phyloP scores from a whole-genome alignment of 1,140 invertebrate genomes.

The Lasioglossum albipes region DNA sequence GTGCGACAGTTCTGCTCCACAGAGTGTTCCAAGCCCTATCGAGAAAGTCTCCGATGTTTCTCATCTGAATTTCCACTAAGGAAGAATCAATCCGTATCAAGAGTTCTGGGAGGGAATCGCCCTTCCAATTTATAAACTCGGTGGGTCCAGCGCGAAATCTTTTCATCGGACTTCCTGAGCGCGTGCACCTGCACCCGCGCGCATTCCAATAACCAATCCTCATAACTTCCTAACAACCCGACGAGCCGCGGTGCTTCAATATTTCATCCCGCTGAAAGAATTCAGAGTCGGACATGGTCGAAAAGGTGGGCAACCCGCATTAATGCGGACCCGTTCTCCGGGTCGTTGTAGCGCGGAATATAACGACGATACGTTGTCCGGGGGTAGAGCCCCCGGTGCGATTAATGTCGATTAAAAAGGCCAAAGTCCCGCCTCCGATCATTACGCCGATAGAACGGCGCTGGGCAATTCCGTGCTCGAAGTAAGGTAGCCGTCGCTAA shows the following conservation, averaged over 20 bases:
- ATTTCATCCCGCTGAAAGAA: constrained; percentile 37
- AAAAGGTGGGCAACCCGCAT: constrained; percentile 44
- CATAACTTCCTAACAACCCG: constrained; percentile 27
- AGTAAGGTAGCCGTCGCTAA: constrained; percentile 72
- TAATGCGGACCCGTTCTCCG: constrained; percentile 48
- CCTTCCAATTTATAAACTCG: constrained; percentile 1
- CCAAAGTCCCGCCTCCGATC: constrained; percentile 67
- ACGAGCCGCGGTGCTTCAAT: constrained; percentile 3
- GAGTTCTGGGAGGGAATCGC: too few relatives aligned
- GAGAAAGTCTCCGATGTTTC: neutral
- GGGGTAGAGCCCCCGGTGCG: constrained; percentile 64
- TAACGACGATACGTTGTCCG: constrained; percentile 44
- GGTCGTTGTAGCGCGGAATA: constrained; percentile 41
- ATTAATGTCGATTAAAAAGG: constrained; percentile 77
- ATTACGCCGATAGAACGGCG: constrained; percentile 60
- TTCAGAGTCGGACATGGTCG: constrained; percentile 11
- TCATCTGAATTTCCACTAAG: neutral
- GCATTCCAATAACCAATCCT: constrained; percentile 25
- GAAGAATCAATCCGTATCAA: neutral
- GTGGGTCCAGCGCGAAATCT: neutral
- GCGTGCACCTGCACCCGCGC: constrained; percentile 20
- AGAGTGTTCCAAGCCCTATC: too few relatives aligned
- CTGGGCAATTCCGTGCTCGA: constrained; percentile 67
- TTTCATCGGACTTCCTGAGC: constrained; percentile 12
- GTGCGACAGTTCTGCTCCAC: too few relatives aligned